These are phyloP conservation scores for Calyptomena viridis DNA, from an alignment of 2,113 vertebrate species.

Conservation along the genomic window DNA sequence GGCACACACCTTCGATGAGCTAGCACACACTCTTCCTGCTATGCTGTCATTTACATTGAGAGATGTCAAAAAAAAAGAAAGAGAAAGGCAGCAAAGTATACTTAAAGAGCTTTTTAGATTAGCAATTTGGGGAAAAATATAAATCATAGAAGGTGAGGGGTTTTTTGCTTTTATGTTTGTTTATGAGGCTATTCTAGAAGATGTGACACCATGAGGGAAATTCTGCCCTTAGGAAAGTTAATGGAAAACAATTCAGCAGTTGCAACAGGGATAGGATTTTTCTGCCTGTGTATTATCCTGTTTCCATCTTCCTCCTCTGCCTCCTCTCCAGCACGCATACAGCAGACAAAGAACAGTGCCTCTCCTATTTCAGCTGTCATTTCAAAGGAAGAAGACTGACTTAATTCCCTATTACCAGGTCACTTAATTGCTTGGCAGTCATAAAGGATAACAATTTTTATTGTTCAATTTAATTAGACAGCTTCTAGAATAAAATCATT, in stretches of 20 bases:
- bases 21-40: background rate
- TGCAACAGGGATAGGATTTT: background rate
- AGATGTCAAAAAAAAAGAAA: background rate
- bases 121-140: background rate
- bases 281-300: background rate
- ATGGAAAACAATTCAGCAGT: background rate
- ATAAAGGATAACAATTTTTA: conserved; percentile 49
- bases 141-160: background rate
- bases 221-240: background rate
- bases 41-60: background rate
- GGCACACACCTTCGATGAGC: background rate
- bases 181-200: background rate
- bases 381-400: conserved; percentile 33
- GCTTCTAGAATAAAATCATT: conserved; percentile 31
- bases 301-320: background rate
- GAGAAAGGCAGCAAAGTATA: background rate
- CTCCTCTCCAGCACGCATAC: background rate
- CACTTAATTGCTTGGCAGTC: conserved; percentile 35
- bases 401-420: conserved; percentile 41
- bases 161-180: background rate
- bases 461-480: conserved; percentile 55
- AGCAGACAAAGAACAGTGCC: conserved; percentile 7
- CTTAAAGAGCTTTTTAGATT: background rate
- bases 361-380: conserved; percentile 45
- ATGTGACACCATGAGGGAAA: background rate